Evolutionary conservation across 1,140 invertebrate genomes (phyloP).

Genomic region (Heterodera carotae): DNA sequence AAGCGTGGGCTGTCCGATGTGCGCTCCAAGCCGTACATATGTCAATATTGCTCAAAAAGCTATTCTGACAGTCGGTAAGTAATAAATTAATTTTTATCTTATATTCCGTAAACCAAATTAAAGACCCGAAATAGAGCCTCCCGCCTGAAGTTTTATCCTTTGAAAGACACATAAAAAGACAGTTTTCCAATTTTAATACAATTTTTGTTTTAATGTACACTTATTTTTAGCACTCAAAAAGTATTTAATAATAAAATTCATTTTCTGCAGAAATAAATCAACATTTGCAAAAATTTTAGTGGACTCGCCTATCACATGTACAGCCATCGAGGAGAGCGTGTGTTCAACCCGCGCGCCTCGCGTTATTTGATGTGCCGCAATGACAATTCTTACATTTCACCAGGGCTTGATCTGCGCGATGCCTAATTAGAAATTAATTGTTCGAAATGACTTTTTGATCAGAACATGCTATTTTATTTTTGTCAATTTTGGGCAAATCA

Average conservation of each 20-base stretch:
- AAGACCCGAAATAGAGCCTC: no score
- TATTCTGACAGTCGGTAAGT: conserved; percentile 61
- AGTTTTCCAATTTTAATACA: no score
- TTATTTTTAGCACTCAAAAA: no score
- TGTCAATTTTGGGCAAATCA: no score
- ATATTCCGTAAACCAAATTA: neutral
- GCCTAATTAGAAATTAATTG: neutral
- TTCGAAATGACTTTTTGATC: no score
- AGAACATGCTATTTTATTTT: no score
- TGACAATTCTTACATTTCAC: conserved; percentile 31
- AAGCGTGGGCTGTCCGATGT: conserved; percentile 57
- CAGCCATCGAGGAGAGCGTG: conserved; percentile 59
- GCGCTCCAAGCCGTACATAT: conserved; percentile 64
- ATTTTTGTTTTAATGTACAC: no score
- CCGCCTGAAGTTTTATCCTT: no score
- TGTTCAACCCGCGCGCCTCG: conserved; percentile 61
- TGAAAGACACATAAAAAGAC: no score
- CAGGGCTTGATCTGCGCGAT: conserved; percentile 30
- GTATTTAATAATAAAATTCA: no score
- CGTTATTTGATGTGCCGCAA: conserved; percentile 52
- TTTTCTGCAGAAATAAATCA: no score
- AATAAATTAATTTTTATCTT: neutral
- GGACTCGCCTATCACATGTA: conserved; percentile 64
- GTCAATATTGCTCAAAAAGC: conserved; percentile 64
- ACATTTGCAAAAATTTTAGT: conserved; percentile 36